A percentile compares a stretch with the other conserved stretches of the same genome.
Conservation (phyloP, 2,113 vertebrate genomes). For the Phylloscopus whistleri region DNA sequence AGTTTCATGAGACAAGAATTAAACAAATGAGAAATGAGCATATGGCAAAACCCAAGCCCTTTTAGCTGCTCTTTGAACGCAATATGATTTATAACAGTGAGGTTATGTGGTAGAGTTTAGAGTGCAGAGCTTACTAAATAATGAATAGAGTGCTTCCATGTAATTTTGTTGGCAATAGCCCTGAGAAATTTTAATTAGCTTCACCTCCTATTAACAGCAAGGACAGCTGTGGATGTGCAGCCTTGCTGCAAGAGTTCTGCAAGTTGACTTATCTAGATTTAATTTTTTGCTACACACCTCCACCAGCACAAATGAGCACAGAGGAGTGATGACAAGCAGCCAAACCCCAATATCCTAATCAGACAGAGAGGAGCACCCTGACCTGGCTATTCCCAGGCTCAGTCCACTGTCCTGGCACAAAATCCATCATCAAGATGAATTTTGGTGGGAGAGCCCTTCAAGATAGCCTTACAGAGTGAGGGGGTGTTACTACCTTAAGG, state of each 20-base stretch:
- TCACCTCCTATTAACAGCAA: conserved; percentile 25
- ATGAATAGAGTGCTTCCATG: background rate
- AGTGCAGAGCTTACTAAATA: conserved; percentile 32
- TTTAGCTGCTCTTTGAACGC: conserved; percentile 12
- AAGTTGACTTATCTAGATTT: background rate
- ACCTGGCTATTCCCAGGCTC: background rate
- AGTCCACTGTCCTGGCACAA: background rate
- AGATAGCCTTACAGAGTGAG: background rate
- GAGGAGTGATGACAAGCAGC: background rate
- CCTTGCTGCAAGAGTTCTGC: background rate
- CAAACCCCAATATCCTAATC: background rate
- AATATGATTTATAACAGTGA: background rate
- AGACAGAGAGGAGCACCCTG: background rate
- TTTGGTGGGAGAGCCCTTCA: background rate
- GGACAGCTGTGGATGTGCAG: background rate
- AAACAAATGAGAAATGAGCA: conserved; percentile 19
- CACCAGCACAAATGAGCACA: background rate
- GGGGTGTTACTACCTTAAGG: background rate
- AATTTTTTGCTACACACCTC: background rate
- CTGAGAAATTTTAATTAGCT: conserved; percentile 36
- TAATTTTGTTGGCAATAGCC: conserved; percentile 33
- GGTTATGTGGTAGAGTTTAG: background rate
- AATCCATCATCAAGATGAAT: background rate
- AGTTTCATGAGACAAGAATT: conserved; percentile 15
- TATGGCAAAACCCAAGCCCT: background rate